These are phyloP conservation scores for Mastigias papua DNA, from an alignment of 30 jellyfish, hydroid and myxozoan species.

Conservation along the genomic window DNA sequence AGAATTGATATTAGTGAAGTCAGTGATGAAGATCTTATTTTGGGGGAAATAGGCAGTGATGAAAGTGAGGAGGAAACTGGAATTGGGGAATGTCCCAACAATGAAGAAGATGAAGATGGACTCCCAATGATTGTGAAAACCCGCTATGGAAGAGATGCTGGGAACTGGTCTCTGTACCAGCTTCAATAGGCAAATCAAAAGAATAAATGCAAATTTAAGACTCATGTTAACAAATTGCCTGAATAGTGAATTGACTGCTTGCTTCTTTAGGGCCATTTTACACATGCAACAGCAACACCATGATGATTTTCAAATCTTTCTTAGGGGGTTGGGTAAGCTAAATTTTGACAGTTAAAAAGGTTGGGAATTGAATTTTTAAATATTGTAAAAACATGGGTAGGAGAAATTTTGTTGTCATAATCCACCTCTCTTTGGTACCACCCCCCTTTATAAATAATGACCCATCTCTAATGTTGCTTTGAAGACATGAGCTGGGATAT, in stretches of 20 bases:
- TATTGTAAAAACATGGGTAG: not conserved
- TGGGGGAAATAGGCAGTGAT: not conserved
- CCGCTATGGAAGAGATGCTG: not conserved
- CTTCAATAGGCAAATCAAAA: not conserved
- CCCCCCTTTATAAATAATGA: too few species aligned
- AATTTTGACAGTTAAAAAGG: not conserved
- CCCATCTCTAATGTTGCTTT: too few species aligned
- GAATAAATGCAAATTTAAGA: not conserved
- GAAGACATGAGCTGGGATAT: too few species aligned
- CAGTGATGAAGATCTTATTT: not conserved
- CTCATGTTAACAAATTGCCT: not conserved
- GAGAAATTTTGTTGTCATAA: too few species aligned
- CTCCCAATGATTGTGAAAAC: not conserved
- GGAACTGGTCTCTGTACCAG: not conserved
- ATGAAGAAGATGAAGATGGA: not conserved
- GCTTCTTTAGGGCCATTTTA: not conserved
- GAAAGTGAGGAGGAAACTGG: not conserved
- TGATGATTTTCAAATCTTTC: not conserved
- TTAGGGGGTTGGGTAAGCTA: not conserved
- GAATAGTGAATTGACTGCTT: not conserved
- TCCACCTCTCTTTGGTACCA: too few species aligned
- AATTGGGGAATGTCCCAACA: not conserved
- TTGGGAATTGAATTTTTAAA: not conserved
- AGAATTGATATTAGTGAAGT: not conserved
- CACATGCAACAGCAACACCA: not conserved